phyloP scores from a whole-genome alignment of 30 jellyfish, hydroid and myxozoan genomes.

The Aurelia aurita region DNA sequence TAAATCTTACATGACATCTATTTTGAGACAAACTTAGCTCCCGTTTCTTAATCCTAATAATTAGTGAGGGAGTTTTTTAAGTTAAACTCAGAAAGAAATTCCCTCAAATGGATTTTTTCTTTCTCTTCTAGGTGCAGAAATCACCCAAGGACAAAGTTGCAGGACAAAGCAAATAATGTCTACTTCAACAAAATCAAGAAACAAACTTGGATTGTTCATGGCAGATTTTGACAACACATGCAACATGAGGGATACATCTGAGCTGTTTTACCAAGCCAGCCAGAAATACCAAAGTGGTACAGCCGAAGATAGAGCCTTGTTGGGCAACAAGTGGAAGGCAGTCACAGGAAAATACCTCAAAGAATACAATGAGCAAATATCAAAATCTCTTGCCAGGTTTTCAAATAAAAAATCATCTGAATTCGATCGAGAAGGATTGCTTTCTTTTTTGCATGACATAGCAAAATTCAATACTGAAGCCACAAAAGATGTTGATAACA shows the following conservation, averaged over 20 bases:
- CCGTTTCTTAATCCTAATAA: too few relatives aligned
- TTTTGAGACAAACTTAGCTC: too few relatives aligned
- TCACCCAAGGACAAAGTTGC: conserved; percentile 26
- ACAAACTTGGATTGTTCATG: conserved; percentile 46
- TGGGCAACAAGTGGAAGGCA: conserved; percentile 50
- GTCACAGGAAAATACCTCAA: conserved; percentile 46
- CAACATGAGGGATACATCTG: conserved; percentile 52
- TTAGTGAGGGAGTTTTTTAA: too few relatives aligned
- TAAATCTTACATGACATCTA: too few relatives aligned
- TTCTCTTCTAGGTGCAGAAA: not conserved
- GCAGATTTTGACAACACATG: conserved; percentile 74
- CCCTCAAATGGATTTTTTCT: too few relatives aligned
- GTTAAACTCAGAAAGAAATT: too few relatives aligned
- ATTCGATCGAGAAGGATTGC: conserved; percentile 40
- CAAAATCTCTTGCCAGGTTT: conserved; percentile 23
- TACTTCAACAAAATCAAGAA: too few relatives aligned
- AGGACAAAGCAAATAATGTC: conserved; percentile 3
- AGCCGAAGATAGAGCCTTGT: conserved; percentile 1
- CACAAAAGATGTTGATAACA: conserved; percentile 44
- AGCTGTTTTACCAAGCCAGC: conserved; percentile 52
- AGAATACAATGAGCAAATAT: conserved; percentile 34
- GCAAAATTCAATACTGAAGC: conserved; percentile 34
- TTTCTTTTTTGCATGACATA: conserved; percentile 24
- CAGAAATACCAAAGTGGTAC: conserved; percentile 48
- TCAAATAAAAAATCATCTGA: not conserved